Base-by-base conservation (phyloP, 2,888 invertebrate species). In the Boloria euphrosyne region DNA sequence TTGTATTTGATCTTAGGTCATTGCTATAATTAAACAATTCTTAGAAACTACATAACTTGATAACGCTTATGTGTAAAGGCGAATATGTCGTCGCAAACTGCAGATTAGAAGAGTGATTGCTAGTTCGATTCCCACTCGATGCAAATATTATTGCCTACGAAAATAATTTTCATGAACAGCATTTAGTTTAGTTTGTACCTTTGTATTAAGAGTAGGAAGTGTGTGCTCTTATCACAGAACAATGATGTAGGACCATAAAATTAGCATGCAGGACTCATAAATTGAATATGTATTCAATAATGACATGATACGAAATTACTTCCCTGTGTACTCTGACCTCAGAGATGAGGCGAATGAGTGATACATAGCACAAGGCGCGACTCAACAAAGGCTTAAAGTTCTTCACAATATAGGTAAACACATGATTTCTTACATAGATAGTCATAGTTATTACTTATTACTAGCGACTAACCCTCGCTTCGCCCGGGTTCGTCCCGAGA, bases 301-400 rank as follows among this genome's bases (percentile, higher is more conserved):
- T 66, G 63, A 64, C 63, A 69, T 52, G 22, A 52, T 49, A 51
- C 63, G 47, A 69, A 66, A 69, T 69, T 64, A 69, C 69, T 69
- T 69, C 69, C 69, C 18, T 44, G 60, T 69, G 53, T 52, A 69
- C 69, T 66, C 49, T 69, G 69, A 69, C 66, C 60, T 44, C 16
- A 52, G 43, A 61, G 54, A 51, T 66, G 66, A 64, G 55, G 57
- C 60, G 55, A 51, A 52, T 38, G 54, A 46, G 22, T 22, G 22
- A 1, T 22, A 22, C 51, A 46, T 62, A 63, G 14, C 52, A 54
- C 6, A 17, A 50, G 61, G 52, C 61, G 65, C 51, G 61, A 44
- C 51, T 44, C 10, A 59, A 49, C 59, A 50, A 59, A 59, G n/a
- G 14, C 10, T 16, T 50, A 17, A 49, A 49, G 6, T 7, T 49